Evolutionary conservation across 2,113 vertebrate genomes (phyloP), one percentile per base, ranked within the genome.

Genomic region (Corythaixoides concolor): DNA sequence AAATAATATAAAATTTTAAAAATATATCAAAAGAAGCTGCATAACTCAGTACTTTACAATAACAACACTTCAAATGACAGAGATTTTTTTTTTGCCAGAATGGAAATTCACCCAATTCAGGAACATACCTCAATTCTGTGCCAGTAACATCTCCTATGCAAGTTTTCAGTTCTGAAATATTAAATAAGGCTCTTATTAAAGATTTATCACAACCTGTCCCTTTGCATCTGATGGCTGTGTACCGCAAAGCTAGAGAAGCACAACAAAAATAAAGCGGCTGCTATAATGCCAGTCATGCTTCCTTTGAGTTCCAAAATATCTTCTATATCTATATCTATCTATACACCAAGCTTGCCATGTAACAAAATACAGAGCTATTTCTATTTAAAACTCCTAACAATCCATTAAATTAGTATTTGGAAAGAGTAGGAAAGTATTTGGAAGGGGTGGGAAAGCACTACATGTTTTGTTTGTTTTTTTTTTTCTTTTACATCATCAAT

Each of bases 141-240:
- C 60, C 55, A 90, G 23, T 37, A 80, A 68, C 39, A 77, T 59
- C 60, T 68, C 60, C 84, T 75, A 41, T 14, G 19, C 73, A 83
- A 74, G 55, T 53, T 92, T 95, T 95, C 23, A 56, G 39, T 41
- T 80, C 33, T 94, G 79, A 76, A 97, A 39, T 87, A 91, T 87
- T 88, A 91, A 97, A 77, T 74, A 85, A 70, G 50, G 62, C 17
- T 76, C 39, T 64, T 58, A 96, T 91, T 88, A 96, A 97, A 97
- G 64, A 96, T 96, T 93, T 30, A 95, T 70, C 59, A 63, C 79
- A 91, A 64, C 82, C 75, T 87, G 76, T 89, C 89, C 82, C 74
- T 91, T 74, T 72, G 85, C 49, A 90, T 85, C 79, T 90, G 69
- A 64, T 88, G 50, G 86, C 85, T 30, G 11, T 15, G 23, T 23